Conservation (phyloP, 2,888 invertebrate genomes). For the Scaptomyza tumidula region DNA sequence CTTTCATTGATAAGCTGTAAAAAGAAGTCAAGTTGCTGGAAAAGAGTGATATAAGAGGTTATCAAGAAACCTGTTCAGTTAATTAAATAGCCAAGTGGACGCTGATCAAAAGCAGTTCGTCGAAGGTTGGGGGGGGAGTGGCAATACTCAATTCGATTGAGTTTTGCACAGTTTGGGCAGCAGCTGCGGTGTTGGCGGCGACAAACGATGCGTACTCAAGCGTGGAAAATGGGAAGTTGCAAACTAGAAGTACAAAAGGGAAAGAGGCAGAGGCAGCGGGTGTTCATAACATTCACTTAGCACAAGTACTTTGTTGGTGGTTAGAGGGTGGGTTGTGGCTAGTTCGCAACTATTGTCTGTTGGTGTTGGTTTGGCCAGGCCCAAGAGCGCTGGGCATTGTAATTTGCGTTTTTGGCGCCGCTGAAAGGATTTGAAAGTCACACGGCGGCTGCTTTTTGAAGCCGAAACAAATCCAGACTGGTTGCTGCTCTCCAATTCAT, state of each 20-base stretch:
- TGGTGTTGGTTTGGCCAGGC: constrained; percentile 4
- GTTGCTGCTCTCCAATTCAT: constrained; percentile 36
- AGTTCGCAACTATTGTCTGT: background rate
- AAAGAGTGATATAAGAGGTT: no score
- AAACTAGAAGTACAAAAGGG: background rate
- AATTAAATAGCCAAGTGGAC: constrained; percentile 43
- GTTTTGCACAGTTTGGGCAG: constrained; percentile 53
- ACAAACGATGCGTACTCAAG: constrained; percentile 50
- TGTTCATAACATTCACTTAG: constrained; percentile 28
- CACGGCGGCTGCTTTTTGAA: constrained; percentile 45
- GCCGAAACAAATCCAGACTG: constrained; percentile 2
- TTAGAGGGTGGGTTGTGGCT: background rate
- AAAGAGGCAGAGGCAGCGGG: background rate
- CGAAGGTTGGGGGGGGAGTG: background rate
- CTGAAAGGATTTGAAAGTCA: constrained; percentile 78
- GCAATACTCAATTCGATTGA: constrained; percentile 56
- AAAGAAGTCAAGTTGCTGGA: background rate
- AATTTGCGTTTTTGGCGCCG: constrained; percentile 40
- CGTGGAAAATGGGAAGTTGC: constrained; percentile 9
- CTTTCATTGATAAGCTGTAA: background rate
- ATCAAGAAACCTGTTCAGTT: constrained; percentile 25
- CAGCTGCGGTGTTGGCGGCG: constrained; percentile 33
- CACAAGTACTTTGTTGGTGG: constrained; percentile 45
- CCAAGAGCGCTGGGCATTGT: constrained; percentile 38
- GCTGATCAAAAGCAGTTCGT: constrained; percentile 23